A percentile compares a stretch with the other conserved stretches of the same genome.
These are phyloP conservation scores for Tachina lurida DNA, from an alignment of 2,888 invertebrate genomes.

Conservation along the genomic window DNA sequence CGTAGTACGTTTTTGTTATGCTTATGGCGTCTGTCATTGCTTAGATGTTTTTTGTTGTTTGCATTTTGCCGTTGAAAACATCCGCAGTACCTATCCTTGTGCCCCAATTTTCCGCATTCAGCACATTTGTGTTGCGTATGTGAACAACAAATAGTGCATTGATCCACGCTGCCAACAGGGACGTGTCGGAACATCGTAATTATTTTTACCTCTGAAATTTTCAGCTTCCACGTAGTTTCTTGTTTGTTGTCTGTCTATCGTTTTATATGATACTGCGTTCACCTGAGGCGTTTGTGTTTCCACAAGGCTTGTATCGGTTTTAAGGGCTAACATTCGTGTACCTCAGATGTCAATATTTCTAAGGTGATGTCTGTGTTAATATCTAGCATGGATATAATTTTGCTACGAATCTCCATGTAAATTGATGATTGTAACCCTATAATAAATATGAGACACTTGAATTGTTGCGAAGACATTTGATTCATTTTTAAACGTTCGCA, in stretches of 20 bases:
- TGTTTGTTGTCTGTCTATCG: too few species aligned
- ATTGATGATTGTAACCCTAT: neutral
- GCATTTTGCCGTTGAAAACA: neutral
- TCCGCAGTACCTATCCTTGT: conserved; percentile 30
- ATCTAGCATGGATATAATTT: neutral
- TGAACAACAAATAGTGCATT: too few species aligned
- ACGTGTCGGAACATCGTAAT: too few species aligned
- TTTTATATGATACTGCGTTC: too few species aligned
- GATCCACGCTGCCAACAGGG: too few species aligned
- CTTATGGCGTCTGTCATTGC: neutral
- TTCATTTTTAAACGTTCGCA: too few species aligned
- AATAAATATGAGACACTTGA: too few species aligned
- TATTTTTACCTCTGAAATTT: too few species aligned
- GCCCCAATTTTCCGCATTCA: neutral
- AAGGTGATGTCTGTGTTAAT: neutral
- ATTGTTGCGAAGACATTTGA: too few species aligned
- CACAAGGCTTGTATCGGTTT: conserved; percentile 12
- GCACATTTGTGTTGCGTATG: conserved; percentile 21
- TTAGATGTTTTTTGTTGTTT: conserved; percentile 7
- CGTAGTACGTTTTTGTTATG: conserved; percentile 9
- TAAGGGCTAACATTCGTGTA: neutral
- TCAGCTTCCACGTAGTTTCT: too few species aligned
- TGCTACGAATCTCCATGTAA: neutral
- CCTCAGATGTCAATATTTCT: neutral
- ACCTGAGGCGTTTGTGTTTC: conserved; percentile 16